These are phyloP conservation scores for Reticulitermes speratus DNA, from an alignment of 1,140 invertebrate genomes.

Conservation along the genomic window DNA sequence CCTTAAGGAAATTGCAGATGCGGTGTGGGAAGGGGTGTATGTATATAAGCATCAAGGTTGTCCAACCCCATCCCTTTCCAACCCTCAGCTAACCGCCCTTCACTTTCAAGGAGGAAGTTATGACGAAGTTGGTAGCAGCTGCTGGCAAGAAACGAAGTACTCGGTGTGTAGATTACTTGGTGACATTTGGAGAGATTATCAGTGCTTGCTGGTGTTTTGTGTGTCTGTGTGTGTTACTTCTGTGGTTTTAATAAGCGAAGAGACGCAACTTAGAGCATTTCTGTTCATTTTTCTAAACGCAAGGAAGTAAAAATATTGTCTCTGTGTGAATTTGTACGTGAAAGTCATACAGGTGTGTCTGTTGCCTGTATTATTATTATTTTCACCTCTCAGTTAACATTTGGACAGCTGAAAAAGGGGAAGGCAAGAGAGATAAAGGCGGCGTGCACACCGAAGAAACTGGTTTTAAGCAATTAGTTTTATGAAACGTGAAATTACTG, in stretches of 20 bases:
- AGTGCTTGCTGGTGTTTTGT: not conserved
- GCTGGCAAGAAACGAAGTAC: not conserved
- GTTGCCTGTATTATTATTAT: too few relatives aligned
- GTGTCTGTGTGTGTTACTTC: not conserved
- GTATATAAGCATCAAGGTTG: not conserved
- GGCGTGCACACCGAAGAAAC: too few relatives aligned
- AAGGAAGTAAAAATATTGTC: not conserved
- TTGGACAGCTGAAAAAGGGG: too few relatives aligned
- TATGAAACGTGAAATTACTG: too few relatives aligned
- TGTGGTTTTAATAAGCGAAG: not conserved
- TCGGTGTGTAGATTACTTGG: not conserved
- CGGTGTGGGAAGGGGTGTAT: not conserved
- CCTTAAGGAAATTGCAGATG: conserved; percentile 5
- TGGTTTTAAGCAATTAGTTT: too few relatives aligned
- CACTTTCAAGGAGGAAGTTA: not conserved
- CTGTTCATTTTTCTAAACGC: not conserved
- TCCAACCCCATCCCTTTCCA: not conserved
- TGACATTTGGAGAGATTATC: not conserved
- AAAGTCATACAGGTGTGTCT: not conserved
- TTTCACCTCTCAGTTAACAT: too few relatives aligned
- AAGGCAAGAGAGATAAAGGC: too few relatives aligned
- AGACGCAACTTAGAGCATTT: not conserved
- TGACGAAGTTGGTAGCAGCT: not conserved
- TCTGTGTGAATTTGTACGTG: not conserved
- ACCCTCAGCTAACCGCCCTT: not conserved